Base-by-base conservation (phyloP, 2,113 vertebrate genomes). In the Corythornis madagascariensis region DNA sequence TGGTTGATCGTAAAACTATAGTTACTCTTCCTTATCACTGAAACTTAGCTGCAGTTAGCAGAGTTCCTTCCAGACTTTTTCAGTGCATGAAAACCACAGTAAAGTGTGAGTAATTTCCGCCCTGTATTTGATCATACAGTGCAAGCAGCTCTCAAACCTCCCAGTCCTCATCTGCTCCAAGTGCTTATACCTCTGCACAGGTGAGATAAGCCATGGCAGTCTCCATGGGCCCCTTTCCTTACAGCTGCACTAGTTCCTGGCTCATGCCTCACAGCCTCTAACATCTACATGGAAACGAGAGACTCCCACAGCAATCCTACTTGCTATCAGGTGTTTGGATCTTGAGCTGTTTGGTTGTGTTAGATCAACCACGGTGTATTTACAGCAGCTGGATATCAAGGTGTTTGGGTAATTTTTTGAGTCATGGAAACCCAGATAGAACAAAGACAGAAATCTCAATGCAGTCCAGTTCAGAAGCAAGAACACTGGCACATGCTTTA, bases 261-360 rank as follows among this genome's bases (percentile, higher is more conserved):
- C 83, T 93, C n/a, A 19, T 2, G 2, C 55, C 55, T 43, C 16
- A 6, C 8, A 60, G 52, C 64, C 53, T 67, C 85, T 80, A 55
- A 70, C n/a, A 78, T 77, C 86, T 72, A 67, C 7, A 4, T 7
- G 5, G 71, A 31, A 63, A 70, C 47, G 53, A 85, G 87, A 77
- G 69, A 45, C 67, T 76, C 47, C 28, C 56, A 33, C 60, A 90
- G 48, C 33, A 73, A 53, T 80, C 89, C 43, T 64, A 53, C n/a
- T 66, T 42, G 9, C 40, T 92, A 73, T 92, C 84, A 53, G 52
- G 22, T 28, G 60, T 66, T 89, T 63, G 56, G 74, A 94, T 92
- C 83, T 83, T 29, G 43, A 88, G 53, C 43, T 78, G 45, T 74
- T 94, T 1, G 3, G 52, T 20, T 60, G 52, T 8, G 4, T 87